Evolutionary conservation across 2,113 vertebrate genomes (phyloP), one percentile per base, ranked within the genome.

Genomic region (Tor tambroides): DNA sequence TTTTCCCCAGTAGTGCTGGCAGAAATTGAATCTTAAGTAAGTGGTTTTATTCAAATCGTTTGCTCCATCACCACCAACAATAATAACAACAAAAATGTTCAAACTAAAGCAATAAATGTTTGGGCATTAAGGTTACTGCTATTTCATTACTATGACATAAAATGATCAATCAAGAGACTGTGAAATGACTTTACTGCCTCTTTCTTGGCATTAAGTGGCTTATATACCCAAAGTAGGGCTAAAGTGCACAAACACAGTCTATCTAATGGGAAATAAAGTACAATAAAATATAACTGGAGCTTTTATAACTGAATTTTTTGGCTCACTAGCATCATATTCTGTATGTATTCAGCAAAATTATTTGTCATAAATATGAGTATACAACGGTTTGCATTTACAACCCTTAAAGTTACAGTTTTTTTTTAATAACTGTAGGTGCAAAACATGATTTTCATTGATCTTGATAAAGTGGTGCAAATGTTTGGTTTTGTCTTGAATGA

Each of bases 41-140:
- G 61, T 56, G 46, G 56, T 78, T 85, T 71, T 72, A 83, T 71
- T 72, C 51, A 46, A 32, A 65, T 74, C 26, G 7, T 49, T 87
- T 79, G 23, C 65, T 10, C 26, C 59, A 84, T 63, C 78, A 76
- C 19, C 23, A 35, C 32, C 75, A 83, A 51, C 28, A 67, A 71
- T 12, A 80, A 78, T 61, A 78, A 38, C 59, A 32, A 46, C 81
- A 72, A 82, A 81, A 38, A 19, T 14, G 32, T 41, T 81, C 9
- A 28, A 67, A 82, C 80, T 82, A 28, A 41, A 46, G 41, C 43
- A 65, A 82, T 46, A 67, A 30, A 82, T 65, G n/a, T 41, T 67
- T 82, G 41, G 80, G 80, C 59, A 46, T 67, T 30, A 28, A 15
- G 26, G 80, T 43, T 49, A 19, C 35, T 21, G 15, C 59, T 6